Evolutionary conservation across 2,797 vertebrate species (phyloP).

Genomic region (Pipistrellus kuhlii): DNA sequence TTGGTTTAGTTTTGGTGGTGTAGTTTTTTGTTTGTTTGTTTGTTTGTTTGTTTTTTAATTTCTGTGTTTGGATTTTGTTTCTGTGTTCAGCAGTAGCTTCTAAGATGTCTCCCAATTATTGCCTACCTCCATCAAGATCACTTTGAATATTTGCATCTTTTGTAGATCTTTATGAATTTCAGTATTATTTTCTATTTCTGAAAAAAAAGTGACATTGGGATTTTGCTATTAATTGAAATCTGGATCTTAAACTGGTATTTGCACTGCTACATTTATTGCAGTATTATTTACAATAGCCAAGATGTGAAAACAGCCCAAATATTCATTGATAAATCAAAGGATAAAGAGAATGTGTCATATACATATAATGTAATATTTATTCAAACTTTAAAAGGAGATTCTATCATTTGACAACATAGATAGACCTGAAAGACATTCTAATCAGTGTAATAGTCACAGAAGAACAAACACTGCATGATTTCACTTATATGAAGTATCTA

Average conservation of each 20-base stretch:
- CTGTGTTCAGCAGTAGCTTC: not conserved
- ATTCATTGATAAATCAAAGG: not conserved
- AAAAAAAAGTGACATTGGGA: not conserved
- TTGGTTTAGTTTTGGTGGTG: not conserved
- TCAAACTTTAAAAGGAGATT: not conserved
- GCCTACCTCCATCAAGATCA: not conserved
- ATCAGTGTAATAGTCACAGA: not conserved
- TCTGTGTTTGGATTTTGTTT: not conserved
- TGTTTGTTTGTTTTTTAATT: not conserved
- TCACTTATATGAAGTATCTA: not conserved
- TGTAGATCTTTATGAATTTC: not conserved
- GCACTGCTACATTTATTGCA: not conserved
- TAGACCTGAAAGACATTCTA: not conserved
- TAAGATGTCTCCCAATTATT: not conserved
- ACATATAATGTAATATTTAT: not conserved
- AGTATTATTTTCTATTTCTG: not conserved
- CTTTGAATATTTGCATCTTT: not conserved
- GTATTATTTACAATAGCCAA: not conserved
- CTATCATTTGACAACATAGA: not conserved
- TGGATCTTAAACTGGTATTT: not conserved
- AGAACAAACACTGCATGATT: not conserved
- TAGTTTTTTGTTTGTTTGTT: not conserved
- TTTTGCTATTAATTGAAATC: slow-evolving; percentile 25
- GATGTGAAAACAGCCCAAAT: not conserved
- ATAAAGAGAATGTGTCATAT: not conserved